Evolutionary conservation across 2,797 vertebrate species (phyloP).

Genomic region (Gobionotothen gibberifrons): DNA sequence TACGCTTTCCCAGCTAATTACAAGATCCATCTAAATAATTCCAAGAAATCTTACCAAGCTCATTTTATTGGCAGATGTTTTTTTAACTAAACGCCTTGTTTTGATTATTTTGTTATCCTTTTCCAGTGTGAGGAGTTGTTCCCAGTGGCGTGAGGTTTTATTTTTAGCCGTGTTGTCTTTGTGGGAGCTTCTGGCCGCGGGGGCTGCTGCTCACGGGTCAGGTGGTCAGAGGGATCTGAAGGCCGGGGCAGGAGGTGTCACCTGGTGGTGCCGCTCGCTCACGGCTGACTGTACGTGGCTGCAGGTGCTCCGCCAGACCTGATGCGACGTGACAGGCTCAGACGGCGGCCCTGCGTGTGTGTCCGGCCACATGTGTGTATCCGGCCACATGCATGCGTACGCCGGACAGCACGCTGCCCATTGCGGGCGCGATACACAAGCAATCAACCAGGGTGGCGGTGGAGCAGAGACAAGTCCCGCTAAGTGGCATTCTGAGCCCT

Average conservation of each 20-base stretch:
- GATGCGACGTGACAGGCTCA: conserved; percentile 90
- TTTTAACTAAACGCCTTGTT: too few species aligned
- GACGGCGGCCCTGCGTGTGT: conserved; percentile 83
- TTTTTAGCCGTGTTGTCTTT: conserved; percentile 72
- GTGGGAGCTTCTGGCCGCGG: conserved; percentile 50
- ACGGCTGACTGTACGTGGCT: conserved; percentile 81
- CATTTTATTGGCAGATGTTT: too few species aligned
- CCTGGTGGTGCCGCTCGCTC: conserved; percentile 86
- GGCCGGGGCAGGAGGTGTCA: conserved; percentile 83
- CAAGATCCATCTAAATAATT: too few species aligned
- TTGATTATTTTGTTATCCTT: too few species aligned
- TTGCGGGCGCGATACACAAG: conserved; percentile 84
- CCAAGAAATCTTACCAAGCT: too few species aligned
- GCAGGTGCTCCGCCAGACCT: conserved; percentile 88
- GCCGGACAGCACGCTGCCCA: conserved; percentile 79
- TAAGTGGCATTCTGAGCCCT: conserved; percentile 91
- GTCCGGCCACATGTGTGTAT: conserved; percentile 76
- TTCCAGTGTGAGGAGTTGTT: conserved; percentile 13
- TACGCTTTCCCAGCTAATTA: too few species aligned
- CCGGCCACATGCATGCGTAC: conserved; percentile 75
- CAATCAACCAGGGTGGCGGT: conserved; percentile 90
- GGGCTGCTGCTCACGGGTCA: conserved; percentile 66
- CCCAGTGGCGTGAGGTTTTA: conserved; percentile 49
- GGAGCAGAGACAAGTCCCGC: conserved; percentile 87
- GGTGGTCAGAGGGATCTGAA: conserved; percentile 54